Evolutionary conservation across 2,113 vertebrate species (phyloP), one percentile per base, ranked within the genome.

Genomic region (Phalacrocorax carbo): DNA sequence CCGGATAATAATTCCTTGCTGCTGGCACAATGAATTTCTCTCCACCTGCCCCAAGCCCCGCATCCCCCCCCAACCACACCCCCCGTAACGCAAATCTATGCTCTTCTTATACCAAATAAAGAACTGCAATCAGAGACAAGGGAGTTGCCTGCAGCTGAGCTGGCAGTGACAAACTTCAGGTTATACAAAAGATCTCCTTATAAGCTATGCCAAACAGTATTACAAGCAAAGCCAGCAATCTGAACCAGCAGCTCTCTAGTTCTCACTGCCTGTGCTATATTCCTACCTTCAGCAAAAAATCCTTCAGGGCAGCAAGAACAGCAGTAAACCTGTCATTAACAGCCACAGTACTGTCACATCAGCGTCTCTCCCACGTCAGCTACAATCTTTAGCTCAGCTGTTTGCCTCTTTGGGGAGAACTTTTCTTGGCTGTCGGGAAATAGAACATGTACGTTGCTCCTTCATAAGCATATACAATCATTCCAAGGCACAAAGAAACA

Each of bases 281-380:
- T 95, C 92, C 95, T 91, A 90, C 95, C 95, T 97, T 95, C 91
- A 95, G 96, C 91, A 97, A 90, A 97, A 95, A 94, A 82, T 77
- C 91, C 94, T 97, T 95, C 81, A 90, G 95, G 95, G 90, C 86
- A 97, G 94, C 86, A 95, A 95, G 93, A 97, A 92, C 55, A 95
- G 93, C 61, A 84, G 97, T 82, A 92, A 97, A 95, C 84, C 90
- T 97, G 96, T 94, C 97, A 96, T 95, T 95, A 96, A 68, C 91
- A 93, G 73, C 88, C 89, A 72, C 54, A 23, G 30, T 9, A 32
- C 85, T 89, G 96, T 96, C 96, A 97, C 91, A 87, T 97, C 96
- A 97, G 95, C 2, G 4, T 32, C 95, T 97, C 96, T 95, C 88
- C 80, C 22, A 18, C 71, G 81, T 90, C 71, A 81, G 86, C 96